Conservation (phyloP, 2,113 vertebrate genomes). For the Egretta garzetta region DNA sequence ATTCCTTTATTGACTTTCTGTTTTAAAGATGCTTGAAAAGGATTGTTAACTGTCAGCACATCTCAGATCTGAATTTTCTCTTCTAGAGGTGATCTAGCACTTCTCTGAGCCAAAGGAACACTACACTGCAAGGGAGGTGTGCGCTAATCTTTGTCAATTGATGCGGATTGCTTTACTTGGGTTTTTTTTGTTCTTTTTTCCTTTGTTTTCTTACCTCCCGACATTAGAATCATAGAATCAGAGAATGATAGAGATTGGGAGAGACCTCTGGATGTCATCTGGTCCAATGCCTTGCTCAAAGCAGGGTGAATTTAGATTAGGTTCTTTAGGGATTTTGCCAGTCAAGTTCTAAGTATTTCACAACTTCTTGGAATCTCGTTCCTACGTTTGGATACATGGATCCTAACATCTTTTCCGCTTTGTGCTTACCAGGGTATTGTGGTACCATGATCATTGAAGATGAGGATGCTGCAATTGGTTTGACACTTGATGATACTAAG, state of each 20-base stretch:
- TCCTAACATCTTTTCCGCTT: not conserved
- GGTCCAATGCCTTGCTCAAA: not conserved
- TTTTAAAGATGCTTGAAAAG: not conserved
- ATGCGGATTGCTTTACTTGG: not conserved
- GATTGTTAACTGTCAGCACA: not conserved
- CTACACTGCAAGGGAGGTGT: not conserved
- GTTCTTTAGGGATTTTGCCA: not conserved
- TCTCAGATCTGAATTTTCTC: not conserved
- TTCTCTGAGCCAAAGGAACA: not conserved
- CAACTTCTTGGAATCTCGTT: not conserved
- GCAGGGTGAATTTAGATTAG: not conserved
- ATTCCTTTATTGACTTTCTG: not conserved
- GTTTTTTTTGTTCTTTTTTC: not conserved
- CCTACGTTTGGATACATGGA: not conserved
- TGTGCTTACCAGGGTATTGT: constrained; percentile 83
- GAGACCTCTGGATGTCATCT: not conserved
- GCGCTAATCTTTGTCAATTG: not conserved
- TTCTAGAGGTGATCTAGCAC: not conserved
- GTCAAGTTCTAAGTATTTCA: not conserved
- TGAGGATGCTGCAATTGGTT: constrained; percentile 87
- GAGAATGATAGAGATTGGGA: not conserved
- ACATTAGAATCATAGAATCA: not conserved
- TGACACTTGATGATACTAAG: constrained; percentile 95
- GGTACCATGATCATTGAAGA: constrained; percentile 96
- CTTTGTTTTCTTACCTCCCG: not conserved